phyloP scores from a whole-genome alignment of 2,113 vertebrate genomes.

The Paramisgurnus dabryanus region DNA sequence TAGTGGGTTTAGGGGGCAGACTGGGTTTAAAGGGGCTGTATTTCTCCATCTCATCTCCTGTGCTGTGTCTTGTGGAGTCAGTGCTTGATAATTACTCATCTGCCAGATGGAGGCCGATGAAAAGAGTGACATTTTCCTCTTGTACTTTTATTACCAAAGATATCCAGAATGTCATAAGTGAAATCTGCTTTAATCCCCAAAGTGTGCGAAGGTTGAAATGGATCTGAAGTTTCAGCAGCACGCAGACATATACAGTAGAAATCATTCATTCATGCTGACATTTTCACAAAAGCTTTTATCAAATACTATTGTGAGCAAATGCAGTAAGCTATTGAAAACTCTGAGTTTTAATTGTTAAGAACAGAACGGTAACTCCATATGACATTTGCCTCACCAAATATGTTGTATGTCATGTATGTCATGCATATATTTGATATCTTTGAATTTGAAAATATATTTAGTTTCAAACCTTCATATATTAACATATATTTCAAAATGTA shows the following conservation, averaged over 20 bases:
- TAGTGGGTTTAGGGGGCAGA: background rate
- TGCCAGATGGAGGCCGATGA: background rate
- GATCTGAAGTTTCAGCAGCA: no score
- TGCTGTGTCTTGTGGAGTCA: no score
- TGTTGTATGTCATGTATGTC: background rate
- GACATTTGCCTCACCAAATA: background rate
- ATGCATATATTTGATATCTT: background rate
- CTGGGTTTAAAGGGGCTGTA: background rate
- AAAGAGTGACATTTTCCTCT: constrained; percentile 5
- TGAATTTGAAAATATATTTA: no score
- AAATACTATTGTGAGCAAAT: background rate
- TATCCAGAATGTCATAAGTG: background rate
- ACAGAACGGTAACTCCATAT: background rate
- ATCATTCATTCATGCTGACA: constrained; percentile 14
- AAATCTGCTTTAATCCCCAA: background rate
- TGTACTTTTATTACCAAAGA: background rate
- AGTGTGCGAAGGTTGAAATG: background rate
- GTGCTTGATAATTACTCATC: background rate
- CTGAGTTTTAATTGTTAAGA: background rate
- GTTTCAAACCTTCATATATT: no score
- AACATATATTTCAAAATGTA: no score
- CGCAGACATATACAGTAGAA: background rate
- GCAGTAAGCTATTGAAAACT: background rate
- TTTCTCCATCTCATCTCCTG: background rate
- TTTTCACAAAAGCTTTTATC: constrained; percentile 8